phyloP scores from a whole-genome alignment of 2,888 invertebrate genomes.

The Drosophila tanythrix region DNA sequence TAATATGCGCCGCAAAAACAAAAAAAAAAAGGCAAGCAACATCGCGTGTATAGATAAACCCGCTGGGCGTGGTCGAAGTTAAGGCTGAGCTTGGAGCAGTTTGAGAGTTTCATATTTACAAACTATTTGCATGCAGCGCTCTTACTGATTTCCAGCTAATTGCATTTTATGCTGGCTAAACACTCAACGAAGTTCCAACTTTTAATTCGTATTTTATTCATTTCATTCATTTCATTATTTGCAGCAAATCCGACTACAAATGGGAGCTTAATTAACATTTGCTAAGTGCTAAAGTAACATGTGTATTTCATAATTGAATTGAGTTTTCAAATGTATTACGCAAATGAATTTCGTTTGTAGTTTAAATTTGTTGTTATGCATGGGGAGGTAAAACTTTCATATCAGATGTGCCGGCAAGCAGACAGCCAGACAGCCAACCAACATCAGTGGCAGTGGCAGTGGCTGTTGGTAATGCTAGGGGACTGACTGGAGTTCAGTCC shows the following conservation, averaged over 20 bases:
- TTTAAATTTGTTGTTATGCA: conserved; percentile 61
- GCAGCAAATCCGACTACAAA: conserved; percentile 44
- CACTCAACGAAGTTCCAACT: conserved; percentile 53
- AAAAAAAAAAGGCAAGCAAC: conserved; percentile 13
- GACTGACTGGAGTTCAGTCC: background rate
- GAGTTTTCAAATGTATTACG: conserved; percentile 61
- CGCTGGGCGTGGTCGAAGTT: conserved; percentile 28
- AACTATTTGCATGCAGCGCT: conserved; percentile 4
- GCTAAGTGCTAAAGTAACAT: conserved; percentile 37
- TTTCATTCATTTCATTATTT: background rate
- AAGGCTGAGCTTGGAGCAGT: background rate
- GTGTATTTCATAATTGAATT: conserved; percentile 68
- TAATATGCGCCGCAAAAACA: conserved; percentile 51
- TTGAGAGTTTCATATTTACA: conserved; percentile 8
- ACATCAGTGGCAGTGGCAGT: conserved; percentile 30
- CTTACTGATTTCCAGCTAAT: conserved; percentile 48
- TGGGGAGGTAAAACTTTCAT: conserved; percentile 59
- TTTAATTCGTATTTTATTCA: conserved; percentile 53
- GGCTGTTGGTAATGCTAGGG: conserved; percentile 18
- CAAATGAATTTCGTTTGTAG: conserved; percentile 60
- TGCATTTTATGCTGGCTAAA: conserved; percentile 54
- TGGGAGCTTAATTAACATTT: conserved; percentile 59
- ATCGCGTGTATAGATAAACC: conserved; percentile 26
- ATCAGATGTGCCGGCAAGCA: conserved; percentile 53
- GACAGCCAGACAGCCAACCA: conserved; percentile 18